Evolutionary conservation across 2,113 vertebrate species (phyloP).

Genomic region (Trinectes maculatus): DNA sequence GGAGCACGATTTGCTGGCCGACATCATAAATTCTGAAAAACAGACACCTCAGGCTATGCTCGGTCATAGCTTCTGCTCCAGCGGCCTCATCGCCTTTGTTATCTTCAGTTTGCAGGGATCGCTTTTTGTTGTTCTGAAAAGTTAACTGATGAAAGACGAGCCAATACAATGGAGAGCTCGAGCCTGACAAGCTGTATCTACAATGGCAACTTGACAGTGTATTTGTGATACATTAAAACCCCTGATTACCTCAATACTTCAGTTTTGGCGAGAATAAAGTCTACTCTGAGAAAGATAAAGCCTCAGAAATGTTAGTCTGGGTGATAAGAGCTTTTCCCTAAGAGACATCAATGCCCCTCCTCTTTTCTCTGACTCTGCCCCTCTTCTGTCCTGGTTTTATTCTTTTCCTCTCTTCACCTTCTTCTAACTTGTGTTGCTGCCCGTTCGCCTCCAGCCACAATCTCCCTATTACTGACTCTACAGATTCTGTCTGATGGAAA

Average conservation of each 20-base stretch:
- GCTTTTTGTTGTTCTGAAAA: not conserved
- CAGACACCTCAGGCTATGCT: too few species aligned
- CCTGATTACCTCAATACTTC: not conserved
- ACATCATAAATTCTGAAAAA: too few species aligned
- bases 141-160: too few species aligned
- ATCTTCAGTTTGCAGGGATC: not conserved
- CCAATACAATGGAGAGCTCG: not conserved
- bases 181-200: not conserved
- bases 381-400: not conserved
- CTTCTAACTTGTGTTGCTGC: constrained; percentile 17
- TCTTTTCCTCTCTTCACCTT: constrained; percentile 3
- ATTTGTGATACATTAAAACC: not conserved
- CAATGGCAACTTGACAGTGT: not conserved
- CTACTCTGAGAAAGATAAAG: not conserved
- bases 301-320: not conserved
- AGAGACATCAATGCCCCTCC: constrained; percentile 1
- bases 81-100: too few species aligned
- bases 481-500: constrained; percentile 40
- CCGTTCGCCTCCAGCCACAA: constrained; percentile 34
- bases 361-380: not conserved
- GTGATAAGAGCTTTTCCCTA: constrained; percentile 20
- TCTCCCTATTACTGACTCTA: constrained; percentile 45
- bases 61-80: too few species aligned
- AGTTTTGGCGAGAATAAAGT: not conserved
- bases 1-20: too few species aligned